Percentiles rank a stretch among this genome's conserved stretches.
Evolutionary conservation across 2,888 invertebrate genomes (phyloP).

Genomic region (Drosophila demipolita): DNA sequence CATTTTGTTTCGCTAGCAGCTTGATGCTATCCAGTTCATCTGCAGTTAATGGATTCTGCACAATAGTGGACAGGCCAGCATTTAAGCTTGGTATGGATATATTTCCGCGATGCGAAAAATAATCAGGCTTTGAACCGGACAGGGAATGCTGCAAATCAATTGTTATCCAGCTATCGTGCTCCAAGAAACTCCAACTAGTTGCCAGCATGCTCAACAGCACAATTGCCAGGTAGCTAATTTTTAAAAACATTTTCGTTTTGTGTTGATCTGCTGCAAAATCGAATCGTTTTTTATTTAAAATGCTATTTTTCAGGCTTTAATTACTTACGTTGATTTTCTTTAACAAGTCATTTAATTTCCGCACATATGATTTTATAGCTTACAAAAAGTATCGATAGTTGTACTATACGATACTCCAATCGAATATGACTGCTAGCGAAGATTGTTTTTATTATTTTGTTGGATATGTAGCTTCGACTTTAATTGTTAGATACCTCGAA

Average conservation of each 20-base stretch:
- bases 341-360: slow-evolving; percentile 46
- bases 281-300: background rate
- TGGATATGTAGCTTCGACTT: too few relatives aligned
- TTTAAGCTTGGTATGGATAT: slow-evolving; percentile 90
- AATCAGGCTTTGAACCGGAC: slow-evolving; percentile 86
- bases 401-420: background rate
- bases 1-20: slow-evolving; percentile 87
- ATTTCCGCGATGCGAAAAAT: slow-evolving; percentile 89
- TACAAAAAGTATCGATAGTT: slow-evolving; percentile 30
- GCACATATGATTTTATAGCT: slow-evolving; percentile 44
- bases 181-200: slow-evolving; percentile 86
- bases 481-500: background rate
- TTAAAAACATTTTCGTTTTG: slow-evolving; percentile 28
- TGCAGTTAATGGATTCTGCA: slow-evolving; percentile 87
- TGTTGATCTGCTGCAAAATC: slow-evolving; percentile 4
- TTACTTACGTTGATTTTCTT: slow-evolving; percentile 33
- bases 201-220: slow-evolving; percentile 44
- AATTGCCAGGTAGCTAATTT: slow-evolving; percentile 18
- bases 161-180: slow-evolving; percentile 91
- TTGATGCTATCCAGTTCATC: slow-evolving; percentile 87
- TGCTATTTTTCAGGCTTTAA: background rate
- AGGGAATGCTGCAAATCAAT: slow-evolving; percentile 90
- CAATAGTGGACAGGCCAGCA: slow-evolving; percentile 87
- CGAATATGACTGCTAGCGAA: background rate
- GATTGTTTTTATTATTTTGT: background rate